A percentile compares a stretch with the other conserved stretches of the same genome.
These are phyloP conservation scores for Tinea semifulvella DNA, from an alignment of 2,888 invertebrate genomes.

Conservation along the genomic window DNA sequence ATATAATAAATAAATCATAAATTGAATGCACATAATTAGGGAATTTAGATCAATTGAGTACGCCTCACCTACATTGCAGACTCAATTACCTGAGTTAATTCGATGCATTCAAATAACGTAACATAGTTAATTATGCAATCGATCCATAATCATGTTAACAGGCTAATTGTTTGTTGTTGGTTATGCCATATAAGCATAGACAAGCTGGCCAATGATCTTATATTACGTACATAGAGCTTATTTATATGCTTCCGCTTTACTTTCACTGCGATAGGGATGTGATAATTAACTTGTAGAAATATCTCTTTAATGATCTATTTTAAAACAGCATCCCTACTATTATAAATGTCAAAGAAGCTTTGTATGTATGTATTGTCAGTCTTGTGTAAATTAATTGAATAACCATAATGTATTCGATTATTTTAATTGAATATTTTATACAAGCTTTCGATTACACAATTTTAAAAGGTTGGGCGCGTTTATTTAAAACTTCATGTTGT, in stretches of 20 bases:
- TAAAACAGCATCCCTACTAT: too few relatives aligned
- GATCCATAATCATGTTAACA: conserved; percentile 11
- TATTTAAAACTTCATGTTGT: too few relatives aligned
- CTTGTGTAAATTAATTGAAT: too few relatives aligned
- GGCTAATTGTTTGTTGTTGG: conserved; percentile 12
- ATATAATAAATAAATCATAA: too few relatives aligned
- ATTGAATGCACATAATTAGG: too few relatives aligned
- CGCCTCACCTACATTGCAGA: conserved; percentile 5
- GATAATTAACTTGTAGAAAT: background rate
- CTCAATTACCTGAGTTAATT: background rate
- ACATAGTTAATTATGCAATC: conserved; percentile 9
- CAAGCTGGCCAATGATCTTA: conserved; percentile 10
- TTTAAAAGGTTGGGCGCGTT: too few relatives aligned
- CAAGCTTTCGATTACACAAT: too few relatives aligned
- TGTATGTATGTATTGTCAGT: too few relatives aligned
- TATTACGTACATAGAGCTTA: conserved; percentile 5
- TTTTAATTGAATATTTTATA: too few relatives aligned
- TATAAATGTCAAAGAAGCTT: too few relatives aligned
- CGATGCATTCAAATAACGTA: conserved; percentile 6
- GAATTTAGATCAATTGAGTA: too few relatives aligned
- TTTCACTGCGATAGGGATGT: conserved; percentile 18
- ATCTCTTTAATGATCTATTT: background rate
- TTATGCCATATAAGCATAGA: conserved; percentile 10
- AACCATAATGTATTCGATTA: too few relatives aligned
- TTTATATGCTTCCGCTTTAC: conserved; percentile 17